Conservation (phyloP, 2,113 vertebrate species). For the Trogon surrucura region DNA sequence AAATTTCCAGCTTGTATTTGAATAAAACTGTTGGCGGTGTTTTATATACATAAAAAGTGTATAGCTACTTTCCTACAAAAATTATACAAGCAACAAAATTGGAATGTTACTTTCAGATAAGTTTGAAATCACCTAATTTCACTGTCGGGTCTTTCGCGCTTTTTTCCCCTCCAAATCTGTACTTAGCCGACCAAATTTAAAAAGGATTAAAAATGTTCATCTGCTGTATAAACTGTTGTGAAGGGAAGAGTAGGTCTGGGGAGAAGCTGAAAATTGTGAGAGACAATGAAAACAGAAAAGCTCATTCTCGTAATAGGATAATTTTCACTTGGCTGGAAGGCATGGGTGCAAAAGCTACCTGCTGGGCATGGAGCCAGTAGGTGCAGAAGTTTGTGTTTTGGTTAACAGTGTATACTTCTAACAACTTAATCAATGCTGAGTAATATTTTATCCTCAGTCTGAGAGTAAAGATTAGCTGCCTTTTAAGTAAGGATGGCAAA, state of each 20-base stretch:
- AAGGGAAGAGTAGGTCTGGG: neutral
- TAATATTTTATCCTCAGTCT: neutral
- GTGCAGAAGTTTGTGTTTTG: neutral
- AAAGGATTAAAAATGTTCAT: neutral
- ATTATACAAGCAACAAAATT: neutral
- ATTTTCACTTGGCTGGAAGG: conserved; percentile 1
- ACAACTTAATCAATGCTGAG: neutral
- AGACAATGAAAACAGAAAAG: neutral
- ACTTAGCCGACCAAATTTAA: neutral
- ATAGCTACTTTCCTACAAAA: neutral
- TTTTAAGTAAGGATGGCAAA: neutral
- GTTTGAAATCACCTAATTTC: neutral
- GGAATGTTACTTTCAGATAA: neutral
- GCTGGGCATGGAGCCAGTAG: neutral
- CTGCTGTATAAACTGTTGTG: neutral
- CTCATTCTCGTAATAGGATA: neutral
- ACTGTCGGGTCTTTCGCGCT: neutral
- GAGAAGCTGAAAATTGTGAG: neutral
- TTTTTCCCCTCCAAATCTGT: neutral
- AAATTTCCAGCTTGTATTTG: neutral
- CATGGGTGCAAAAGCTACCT: neutral
- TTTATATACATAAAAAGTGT: neutral
- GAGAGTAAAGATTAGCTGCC: neutral
- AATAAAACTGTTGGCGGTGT: neutral
- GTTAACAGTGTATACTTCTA: neutral